phyloP scores from a whole-genome alignment of 2,797 vertebrate species.

The Eupleurogrammus muticus region DNA sequence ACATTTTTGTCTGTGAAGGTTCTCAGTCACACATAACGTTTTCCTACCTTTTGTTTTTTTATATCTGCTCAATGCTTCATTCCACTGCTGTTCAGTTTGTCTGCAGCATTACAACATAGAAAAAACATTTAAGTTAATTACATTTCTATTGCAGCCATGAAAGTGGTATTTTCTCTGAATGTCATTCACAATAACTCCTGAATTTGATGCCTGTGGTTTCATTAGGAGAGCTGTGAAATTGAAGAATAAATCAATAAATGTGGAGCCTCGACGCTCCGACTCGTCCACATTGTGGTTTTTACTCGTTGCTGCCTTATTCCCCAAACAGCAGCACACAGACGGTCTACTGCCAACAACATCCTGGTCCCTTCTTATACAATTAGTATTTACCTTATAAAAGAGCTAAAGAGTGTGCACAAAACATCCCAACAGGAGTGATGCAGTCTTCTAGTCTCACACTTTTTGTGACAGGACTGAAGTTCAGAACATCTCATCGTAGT shows the following conservation, averaged over 20 bases:
- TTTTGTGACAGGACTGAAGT: too few species aligned
- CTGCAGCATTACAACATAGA: slow-evolving; percentile 25
- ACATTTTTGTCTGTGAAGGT: too few species aligned
- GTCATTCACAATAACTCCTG: slow-evolving; percentile 3
- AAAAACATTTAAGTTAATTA: slow-evolving; percentile 29
- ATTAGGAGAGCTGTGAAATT: slow-evolving; percentile 46
- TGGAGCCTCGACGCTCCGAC: slow-evolving; percentile 22
- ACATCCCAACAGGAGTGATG: neutral
- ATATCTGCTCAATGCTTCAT: slow-evolving; percentile 3
- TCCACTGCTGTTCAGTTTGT: slow-evolving; percentile 27
- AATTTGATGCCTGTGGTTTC: slow-evolving; percentile 5
- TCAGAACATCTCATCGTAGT: too few species aligned
- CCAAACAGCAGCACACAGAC: slow-evolving; percentile 5
- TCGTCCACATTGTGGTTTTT: slow-evolving; percentile 16
- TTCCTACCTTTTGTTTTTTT: neutral
- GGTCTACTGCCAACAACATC: neutral
- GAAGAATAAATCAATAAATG: slow-evolving; percentile 49
- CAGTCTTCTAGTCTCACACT: too few species aligned
- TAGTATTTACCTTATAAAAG: neutral
- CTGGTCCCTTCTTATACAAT: neutral
- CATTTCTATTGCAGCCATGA: slow-evolving; percentile 41
- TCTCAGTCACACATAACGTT: too few species aligned
- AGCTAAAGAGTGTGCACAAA: neutral
- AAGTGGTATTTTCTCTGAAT: slow-evolving; percentile 39
- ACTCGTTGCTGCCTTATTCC: slow-evolving; percentile 11